Conservation (phyloP, 2,888 invertebrate genomes). For the Lithophane ornitopus region DNA sequence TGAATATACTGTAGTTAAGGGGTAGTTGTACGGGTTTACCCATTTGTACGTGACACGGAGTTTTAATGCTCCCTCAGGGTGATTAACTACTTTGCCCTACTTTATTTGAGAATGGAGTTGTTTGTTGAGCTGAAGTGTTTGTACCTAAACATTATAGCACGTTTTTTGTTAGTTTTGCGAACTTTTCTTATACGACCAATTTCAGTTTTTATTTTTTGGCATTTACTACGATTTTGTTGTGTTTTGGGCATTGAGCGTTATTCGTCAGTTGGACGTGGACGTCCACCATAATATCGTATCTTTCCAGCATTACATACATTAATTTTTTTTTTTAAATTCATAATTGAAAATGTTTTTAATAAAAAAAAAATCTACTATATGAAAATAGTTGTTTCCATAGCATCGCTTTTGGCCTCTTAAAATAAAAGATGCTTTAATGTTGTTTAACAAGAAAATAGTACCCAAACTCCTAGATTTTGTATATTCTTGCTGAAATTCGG, state of each 20-base stretch:
- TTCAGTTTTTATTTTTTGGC: neutral
- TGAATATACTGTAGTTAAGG: conserved; percentile 1
- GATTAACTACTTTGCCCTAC: neutral
- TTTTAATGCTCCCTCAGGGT: neutral
- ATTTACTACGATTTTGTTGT: neutral
- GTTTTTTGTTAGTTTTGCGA: neutral
- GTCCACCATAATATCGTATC: neutral
- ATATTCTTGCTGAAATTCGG: neutral
- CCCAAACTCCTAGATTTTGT: neutral
- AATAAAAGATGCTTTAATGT: neutral
- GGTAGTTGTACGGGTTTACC: neutral
- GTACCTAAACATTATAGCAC: too few relatives aligned
- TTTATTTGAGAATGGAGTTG: neutral
- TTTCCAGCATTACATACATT: too few relatives aligned
- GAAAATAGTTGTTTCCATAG: neutral
- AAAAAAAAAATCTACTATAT: too few relatives aligned
- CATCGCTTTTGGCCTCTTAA: neutral
- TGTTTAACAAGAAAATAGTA: neutral
- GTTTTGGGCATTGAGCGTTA: neutral
- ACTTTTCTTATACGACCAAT: too few relatives aligned
- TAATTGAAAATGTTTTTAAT: too few relatives aligned
- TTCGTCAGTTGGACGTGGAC: neutral
- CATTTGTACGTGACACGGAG: neutral
- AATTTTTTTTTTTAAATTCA: too few relatives aligned
- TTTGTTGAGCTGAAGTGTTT: neutral